Base-by-base conservation (phyloP, 2,113 vertebrate species). In the Myotis davidii region DNA sequence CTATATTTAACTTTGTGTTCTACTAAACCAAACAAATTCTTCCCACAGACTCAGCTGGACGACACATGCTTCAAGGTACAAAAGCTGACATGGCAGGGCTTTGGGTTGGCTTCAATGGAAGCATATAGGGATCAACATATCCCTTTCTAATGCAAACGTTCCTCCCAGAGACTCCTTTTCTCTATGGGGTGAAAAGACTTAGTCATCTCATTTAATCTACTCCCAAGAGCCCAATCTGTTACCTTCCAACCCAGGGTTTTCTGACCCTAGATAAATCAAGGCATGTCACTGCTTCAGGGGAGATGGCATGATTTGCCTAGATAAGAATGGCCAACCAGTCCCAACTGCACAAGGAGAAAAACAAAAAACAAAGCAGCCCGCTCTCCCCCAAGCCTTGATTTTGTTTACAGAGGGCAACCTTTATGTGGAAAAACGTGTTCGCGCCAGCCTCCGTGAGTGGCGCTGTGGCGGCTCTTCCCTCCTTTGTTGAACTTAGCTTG, bases 401-500 rank as follows among this genome's bases (percentile, higher is more conserved):
- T 84, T 95, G 52, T 67, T 95, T 79, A 74, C 17, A 91, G 85
- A 54, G 5, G 16, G 61, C 85, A 37, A 73, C 34, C 91, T 91
- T 74, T 23, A 92, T 92, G 2, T 85, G 79, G 96, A 87, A 97
- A 97, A 96, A 87, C 1, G 1, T 39, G 0, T 23, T 52, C 84
- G 67, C 7, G 64, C 97, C 96, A 61, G 25, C 64, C 91, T 85
- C 1, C 25, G 56, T 34, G 32, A 64, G 79, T 17, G 77, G 50
- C 2, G 27, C n/a, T 1, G 0, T 4, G 27, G 76, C 48, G 67
- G 59, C 37, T 3, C 14, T 91, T 97, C 37, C 59, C 52, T 70
- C 27, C 34, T 56, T 94, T 94, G 37, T 21, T 13, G 92, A 97
- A 88, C 9, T 92, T 61, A 96, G 91, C 52, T 42, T 95, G 87